Percentiles rank a stretch among this genome's conserved stretches.
These are phyloP conservation scores for Poeciliopsis infans DNA, from an alignment of 2,797 vertebrate species.

Conservation along the genomic window DNA sequence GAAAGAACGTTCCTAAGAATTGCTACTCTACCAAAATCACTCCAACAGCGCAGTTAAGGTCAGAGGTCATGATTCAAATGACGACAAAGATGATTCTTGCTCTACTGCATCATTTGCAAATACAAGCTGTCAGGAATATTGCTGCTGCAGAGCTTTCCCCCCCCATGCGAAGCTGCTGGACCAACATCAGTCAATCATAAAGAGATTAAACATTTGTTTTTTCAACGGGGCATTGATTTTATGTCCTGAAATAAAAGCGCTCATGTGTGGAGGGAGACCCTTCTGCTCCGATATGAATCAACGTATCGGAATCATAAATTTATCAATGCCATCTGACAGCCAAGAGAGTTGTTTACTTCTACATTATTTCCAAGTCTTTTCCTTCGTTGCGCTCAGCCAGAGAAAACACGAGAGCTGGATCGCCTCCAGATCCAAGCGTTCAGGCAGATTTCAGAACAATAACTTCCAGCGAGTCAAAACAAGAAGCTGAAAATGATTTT, in stretches of 20 bases:
- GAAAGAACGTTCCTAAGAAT: not conserved
- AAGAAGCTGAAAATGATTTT: constrained; percentile 2
- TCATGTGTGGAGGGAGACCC: not conserved
- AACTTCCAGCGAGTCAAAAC: not conserved
- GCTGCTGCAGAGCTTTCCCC: not conserved
- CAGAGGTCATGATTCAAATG: not conserved
- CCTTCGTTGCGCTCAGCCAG: not conserved
- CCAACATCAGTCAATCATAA: constrained; percentile 25
- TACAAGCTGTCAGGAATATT: not conserved
- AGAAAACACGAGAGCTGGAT: not conserved
- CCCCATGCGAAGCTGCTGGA: not conserved
- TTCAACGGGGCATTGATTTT: constrained; percentile 28
- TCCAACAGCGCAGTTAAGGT: not conserved
- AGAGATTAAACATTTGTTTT: constrained; percentile 34
- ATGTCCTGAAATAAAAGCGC: constrained; percentile 36
- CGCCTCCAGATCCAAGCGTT: constrained; percentile 14
- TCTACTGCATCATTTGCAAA: constrained; percentile 19
- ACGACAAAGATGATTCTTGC: not conserved
- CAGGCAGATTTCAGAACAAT: constrained; percentile 16
- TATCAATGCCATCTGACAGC: constrained; percentile 37
- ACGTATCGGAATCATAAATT: constrained; percentile 16
- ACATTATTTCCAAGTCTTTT: not conserved
- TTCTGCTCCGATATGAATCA: constrained; percentile 14
- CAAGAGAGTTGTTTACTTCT: constrained; percentile 8
- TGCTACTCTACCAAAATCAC: not conserved